These are phyloP conservation scores for Brevimyrus niger DNA, from an alignment of 2,113 vertebrate species.

Conservation along the genomic window DNA sequence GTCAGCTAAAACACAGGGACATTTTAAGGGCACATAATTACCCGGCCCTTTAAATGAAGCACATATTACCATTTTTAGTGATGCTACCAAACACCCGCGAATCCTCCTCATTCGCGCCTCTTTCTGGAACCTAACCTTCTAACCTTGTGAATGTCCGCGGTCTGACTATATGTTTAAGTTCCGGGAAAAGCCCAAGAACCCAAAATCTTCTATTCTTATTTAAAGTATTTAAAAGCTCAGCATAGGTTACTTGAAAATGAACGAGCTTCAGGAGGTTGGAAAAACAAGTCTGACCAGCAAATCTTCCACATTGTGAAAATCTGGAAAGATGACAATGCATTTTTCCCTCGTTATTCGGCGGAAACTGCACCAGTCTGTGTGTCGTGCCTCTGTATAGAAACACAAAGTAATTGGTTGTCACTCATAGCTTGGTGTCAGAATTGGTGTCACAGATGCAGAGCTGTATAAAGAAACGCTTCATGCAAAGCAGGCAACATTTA, in stretches of 20 bases:
- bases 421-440: neutral
- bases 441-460: neutral
- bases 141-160: too few relatives aligned
- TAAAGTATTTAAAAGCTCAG: neutral
- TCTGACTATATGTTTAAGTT: neutral
- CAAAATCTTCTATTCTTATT: neutral
- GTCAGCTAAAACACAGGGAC: too few relatives aligned
- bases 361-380: neutral
- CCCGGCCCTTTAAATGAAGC: too few relatives aligned
- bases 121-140: too few relatives aligned
- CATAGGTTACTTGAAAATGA: neutral
- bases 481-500: neutral
- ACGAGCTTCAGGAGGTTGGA: neutral
- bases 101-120: too few relatives aligned
- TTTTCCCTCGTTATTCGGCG: neutral
- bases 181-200: neutral
- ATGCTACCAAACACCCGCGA: too few relatives aligned
- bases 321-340: neutral
- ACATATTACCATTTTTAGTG: too few relatives aligned
- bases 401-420: neutral
- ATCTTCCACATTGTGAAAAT: neutral
- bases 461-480: neutral
- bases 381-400: neutral
- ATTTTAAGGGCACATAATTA: too few relatives aligned
- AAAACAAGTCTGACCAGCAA: conserved; percentile 10